Evolutionary conservation across 2,888 invertebrate species (phyloP).

Genomic region (Carterocephalus palaemon): DNA sequence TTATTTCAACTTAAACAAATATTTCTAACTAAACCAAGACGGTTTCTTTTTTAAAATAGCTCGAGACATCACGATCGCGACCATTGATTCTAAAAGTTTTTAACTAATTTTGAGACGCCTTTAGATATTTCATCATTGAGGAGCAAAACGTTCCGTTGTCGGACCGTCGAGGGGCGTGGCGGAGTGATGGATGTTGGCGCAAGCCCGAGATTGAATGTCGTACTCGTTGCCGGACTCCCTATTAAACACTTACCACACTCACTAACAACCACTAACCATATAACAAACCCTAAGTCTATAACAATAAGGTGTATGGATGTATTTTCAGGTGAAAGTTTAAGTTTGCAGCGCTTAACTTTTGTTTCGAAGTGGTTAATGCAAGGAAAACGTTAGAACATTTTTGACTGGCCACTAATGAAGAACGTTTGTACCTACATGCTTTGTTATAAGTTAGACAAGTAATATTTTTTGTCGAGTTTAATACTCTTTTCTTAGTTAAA

Average conservation of each 20-base stretch:
- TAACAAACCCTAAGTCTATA: slow-evolving; percentile 21
- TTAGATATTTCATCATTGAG: slow-evolving; percentile 56
- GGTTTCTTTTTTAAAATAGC: too few species aligned
- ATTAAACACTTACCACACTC: slow-evolving; percentile 32
- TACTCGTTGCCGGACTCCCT: slow-evolving; percentile 34
- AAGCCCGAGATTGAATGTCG: slow-evolving; percentile 50
- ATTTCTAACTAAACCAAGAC: too few species aligned
- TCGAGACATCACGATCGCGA: too few species aligned
- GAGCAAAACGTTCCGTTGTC: slow-evolving; percentile 43
- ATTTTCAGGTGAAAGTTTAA: background rate
- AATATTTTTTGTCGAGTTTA: slow-evolving; percentile 9
- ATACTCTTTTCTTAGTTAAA: background rate
- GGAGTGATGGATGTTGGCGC: slow-evolving; percentile 63
- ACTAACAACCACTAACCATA: slow-evolving; percentile 6
- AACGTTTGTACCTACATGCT: slow-evolving; percentile 23
- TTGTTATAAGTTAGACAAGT: slow-evolving; percentile 4
- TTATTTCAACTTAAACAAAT: too few species aligned
- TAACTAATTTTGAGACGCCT: slow-evolving; percentile 33
- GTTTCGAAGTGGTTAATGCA: slow-evolving; percentile 29
- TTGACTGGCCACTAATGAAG: slow-evolving; percentile 34
- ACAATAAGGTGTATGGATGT: background rate
- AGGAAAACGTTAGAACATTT: slow-evolving; percentile 35
- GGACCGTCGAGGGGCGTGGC: slow-evolving; percentile 57
- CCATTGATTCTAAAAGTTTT: slow-evolving; percentile 28
- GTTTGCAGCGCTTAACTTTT: slow-evolving; percentile 30